phyloP scores from a whole-genome alignment of 2,888 invertebrate genomes.

The Sesia bembeciformis region DNA sequence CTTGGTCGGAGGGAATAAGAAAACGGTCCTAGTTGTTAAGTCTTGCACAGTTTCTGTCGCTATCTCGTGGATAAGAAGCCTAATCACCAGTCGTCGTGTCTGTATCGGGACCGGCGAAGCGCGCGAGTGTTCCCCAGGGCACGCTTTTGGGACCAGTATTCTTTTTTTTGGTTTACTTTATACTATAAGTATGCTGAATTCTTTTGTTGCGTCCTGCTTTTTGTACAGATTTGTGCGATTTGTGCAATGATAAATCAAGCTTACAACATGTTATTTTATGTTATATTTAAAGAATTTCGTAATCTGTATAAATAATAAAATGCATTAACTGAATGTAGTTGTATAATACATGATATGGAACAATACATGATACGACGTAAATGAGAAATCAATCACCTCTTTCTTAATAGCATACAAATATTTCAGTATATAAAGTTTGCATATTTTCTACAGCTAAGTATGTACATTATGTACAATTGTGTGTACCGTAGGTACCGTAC shows the following conservation, averaged over 20 bases:
- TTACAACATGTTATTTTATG: no score
- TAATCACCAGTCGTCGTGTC: constrained; percentile 74
- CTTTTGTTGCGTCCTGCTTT: constrained; percentile 62
- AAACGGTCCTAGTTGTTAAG: constrained; percentile 74
- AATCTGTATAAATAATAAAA: no score
- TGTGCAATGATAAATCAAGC: constrained; percentile 21
- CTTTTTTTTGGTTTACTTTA: constrained; percentile 72
- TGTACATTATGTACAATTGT: no score
- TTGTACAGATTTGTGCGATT: constrained; percentile 58
- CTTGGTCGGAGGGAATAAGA: constrained; percentile 69
- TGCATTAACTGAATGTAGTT: no score
- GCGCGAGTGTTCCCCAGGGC: constrained; percentile 64
- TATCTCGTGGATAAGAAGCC: constrained; percentile 73
- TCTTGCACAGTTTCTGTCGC: constrained; percentile 74
- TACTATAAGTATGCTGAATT: constrained; percentile 70
- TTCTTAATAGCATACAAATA: no score
- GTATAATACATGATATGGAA: no score
- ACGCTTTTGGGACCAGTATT: constrained; percentile 71
- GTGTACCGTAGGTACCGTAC: no score
- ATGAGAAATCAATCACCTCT: no score
- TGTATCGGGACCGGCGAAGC: constrained; percentile 66
- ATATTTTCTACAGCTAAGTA: no score
- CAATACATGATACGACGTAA: no score
- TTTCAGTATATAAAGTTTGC: no score
- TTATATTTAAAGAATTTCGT: no score